A percentile compares a stretch with the other conserved stretches of the same genome.
phyloP scores from a whole-genome alignment of 2,113 vertebrate species.

The Psophia crepitans region DNA sequence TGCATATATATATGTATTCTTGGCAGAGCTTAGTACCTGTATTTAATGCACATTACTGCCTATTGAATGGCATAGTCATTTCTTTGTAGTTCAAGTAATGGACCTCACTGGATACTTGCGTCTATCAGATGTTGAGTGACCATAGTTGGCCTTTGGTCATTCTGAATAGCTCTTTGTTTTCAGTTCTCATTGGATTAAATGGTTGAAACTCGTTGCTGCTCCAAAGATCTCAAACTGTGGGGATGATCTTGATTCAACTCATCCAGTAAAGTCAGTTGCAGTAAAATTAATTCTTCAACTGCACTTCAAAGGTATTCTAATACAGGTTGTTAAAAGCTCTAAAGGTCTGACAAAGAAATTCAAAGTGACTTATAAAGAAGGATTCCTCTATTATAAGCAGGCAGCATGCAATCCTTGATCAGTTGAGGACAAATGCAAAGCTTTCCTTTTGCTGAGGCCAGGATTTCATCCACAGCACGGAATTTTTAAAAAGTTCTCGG shows the following conservation, averaged over 20 bases:
- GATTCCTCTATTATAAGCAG: background rate
- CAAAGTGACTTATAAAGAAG: background rate
- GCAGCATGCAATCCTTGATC: background rate
- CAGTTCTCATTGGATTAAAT: background rate
- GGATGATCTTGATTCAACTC: background rate
- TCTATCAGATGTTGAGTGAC: background rate
- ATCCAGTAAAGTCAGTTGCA: background rate
- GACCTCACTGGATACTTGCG: background rate
- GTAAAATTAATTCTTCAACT: background rate
- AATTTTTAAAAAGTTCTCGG: background rate
- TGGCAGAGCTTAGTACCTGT: background rate
- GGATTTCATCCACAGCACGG: background rate
- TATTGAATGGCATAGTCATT: background rate
- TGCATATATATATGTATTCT: background rate
- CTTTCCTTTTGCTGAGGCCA: background rate
- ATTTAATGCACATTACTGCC: background rate
- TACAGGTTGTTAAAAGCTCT: background rate
- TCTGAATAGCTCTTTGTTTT: background rate
- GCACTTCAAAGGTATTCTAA: constrained; percentile 4
- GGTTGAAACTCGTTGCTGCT: background rate
- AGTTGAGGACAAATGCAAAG: background rate
- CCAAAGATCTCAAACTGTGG: background rate
- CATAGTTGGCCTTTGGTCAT: background rate
- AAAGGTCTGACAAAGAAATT: background rate
- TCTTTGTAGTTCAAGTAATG: background rate